Evolutionary conservation across 2,113 vertebrate species (phyloP).

Genomic region (Seriola rivoliana): DNA sequence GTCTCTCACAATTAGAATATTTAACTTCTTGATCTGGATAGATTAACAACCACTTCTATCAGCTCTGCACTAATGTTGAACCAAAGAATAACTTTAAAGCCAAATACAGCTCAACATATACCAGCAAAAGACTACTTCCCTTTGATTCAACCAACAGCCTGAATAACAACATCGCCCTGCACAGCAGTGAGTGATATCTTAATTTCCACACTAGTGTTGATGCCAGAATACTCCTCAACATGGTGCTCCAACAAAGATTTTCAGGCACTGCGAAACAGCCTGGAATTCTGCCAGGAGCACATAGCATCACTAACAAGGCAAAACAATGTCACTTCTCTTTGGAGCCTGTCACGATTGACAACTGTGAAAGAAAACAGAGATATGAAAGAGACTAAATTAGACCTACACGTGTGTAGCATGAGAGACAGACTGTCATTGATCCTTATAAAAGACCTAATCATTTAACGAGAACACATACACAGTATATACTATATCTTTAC

Average conservation of each 20-base stretch:
- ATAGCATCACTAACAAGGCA: slow-evolving; percentile 4
- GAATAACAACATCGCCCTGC: neutral
- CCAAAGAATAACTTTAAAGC: neutral
- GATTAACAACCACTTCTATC: neutral
- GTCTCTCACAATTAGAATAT: too few species aligned
- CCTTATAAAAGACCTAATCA: too few species aligned
- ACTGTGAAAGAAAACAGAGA: neutral
- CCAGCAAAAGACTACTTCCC: neutral
- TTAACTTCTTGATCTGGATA: neutral
- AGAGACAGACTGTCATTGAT: too few species aligned
- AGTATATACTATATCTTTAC: too few species aligned
- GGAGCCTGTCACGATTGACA: neutral
- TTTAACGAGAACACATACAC: too few species aligned
- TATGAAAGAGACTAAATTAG: neutral
- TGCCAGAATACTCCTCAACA: neutral
- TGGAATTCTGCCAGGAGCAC: neutral
- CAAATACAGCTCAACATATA: neutral
- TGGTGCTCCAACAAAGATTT: neutral
- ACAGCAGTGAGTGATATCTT: neutral
- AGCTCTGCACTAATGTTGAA: neutral
- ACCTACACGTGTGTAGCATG: neutral
- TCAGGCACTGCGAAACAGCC: neutral
- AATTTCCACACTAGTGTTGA: neutral
- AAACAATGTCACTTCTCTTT: slow-evolving; percentile 1
- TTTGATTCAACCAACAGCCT: neutral